Conservation (phyloP, 2,888 invertebrate species). For the Philopedon plagiatum region DNA sequence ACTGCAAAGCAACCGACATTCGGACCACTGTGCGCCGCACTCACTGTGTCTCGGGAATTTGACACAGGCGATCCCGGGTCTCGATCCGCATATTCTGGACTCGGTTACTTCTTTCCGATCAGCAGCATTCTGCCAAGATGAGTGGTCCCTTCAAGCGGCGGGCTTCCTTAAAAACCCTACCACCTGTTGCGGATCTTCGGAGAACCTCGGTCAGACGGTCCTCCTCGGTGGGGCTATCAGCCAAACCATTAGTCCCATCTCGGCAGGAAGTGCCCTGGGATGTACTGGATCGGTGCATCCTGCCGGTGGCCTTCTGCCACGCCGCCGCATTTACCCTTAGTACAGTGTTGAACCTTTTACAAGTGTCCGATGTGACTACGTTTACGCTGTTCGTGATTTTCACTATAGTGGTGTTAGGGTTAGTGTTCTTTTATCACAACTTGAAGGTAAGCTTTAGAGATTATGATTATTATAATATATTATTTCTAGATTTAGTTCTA, state of each 20-base stretch:
- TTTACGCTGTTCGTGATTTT: constrained; percentile 86
- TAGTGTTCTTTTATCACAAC: constrained; percentile 87
- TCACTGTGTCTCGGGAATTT: constrained; percentile 32
- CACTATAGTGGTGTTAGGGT: constrained; percentile 80
- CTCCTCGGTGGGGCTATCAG: constrained; percentile 65
- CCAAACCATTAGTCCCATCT: constrained; percentile 70
- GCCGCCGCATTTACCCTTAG: constrained; percentile 84
- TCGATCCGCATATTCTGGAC: constrained; percentile 32
- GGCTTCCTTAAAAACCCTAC: constrained; percentile 65
- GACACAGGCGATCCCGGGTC: constrained; percentile 34
- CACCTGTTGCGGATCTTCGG: constrained; percentile 55
- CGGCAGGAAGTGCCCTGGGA: constrained; percentile 79
- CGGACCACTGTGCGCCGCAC: constrained; percentile 7
- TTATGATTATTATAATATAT: not conserved
- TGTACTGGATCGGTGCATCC: constrained; percentile 79
- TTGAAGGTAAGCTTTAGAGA: constrained; percentile 77
- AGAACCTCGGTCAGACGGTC: constrained; percentile 59
- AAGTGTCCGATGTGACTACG: constrained; percentile 82
- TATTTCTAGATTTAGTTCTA: too few species aligned
- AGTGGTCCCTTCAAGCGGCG: constrained; percentile 68
- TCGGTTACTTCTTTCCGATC: constrained; percentile 35
- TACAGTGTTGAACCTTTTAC: constrained; percentile 78
- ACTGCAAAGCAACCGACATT: not conserved
- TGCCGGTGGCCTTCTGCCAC: constrained; percentile 86
- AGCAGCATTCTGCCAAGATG: constrained; percentile 56